Conservation (phyloP, 2,113 vertebrate genomes). For the Thryonomys swinderianus region DNA sequence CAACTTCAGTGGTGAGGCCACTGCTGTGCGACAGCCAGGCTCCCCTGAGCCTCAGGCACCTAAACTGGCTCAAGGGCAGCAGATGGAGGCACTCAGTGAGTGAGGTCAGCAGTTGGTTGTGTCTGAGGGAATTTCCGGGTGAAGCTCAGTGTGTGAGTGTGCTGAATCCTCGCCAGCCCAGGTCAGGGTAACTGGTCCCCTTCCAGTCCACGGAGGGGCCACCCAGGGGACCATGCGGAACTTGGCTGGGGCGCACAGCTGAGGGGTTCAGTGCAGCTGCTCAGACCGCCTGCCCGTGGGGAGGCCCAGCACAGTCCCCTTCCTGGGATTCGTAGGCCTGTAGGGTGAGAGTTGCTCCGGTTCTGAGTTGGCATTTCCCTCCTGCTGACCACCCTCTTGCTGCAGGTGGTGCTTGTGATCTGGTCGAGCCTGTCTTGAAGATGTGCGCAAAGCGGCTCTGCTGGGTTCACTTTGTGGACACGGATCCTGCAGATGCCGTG, state of each 20-base stretch:
- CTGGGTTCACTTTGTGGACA: background rate
- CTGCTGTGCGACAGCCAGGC: background rate
- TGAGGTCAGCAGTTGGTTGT: too few species aligned
- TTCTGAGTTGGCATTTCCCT: background rate
- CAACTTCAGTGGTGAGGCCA: background rate
- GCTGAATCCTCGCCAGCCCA: too few species aligned
- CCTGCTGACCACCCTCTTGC: background rate
- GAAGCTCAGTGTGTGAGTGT: too few species aligned
- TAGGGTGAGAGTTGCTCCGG: background rate
- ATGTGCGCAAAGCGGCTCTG: background rate
- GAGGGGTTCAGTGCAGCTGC: background rate
- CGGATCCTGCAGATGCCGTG: background rate
- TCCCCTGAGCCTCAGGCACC: background rate
- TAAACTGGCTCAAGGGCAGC: background rate
- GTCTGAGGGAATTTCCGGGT: background rate
- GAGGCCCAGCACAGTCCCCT: background rate
- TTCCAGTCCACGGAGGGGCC: background rate
- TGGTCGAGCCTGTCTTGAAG: background rate
- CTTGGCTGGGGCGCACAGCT: background rate
- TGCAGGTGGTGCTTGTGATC: background rate
- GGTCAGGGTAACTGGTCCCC: too few species aligned
- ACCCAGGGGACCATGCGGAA: too few species aligned
- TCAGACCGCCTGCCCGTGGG: background rate
- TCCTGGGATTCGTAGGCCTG: background rate
- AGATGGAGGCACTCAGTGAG: too few species aligned